Evolutionary conservation across 2,888 invertebrate genomes (phyloP), one percentile per base, ranked within the genome.

Genomic region (Asteroscopus sphinx): DNA sequence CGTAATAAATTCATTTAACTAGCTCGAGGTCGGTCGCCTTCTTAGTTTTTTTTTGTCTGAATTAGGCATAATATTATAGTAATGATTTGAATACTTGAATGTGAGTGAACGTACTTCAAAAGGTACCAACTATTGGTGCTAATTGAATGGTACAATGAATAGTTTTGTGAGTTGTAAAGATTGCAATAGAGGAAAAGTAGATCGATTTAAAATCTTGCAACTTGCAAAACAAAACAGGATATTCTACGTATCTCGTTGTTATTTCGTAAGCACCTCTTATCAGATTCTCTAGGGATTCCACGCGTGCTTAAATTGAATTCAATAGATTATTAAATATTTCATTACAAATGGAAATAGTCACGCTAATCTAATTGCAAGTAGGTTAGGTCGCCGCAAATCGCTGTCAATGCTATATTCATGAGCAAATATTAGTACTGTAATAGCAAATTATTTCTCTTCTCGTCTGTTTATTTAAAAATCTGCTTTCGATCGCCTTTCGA

Each of bases 21-120:
- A 61, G 67, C 54, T 62, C 76, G 73, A 75, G 76, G 76, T 61
- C 65, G 51, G 15, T 61, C 65, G 51, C 15, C 63, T 30, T 55
- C 51, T 48, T 6, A 33, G 44, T 45, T 56, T 48, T 71, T 64
- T 65, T 52, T 47, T 13, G 46, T 30, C 53, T 39, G 13, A 63
- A 42, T 56, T 65, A 45, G 44, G 36, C 68, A 53, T 63, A 44
- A 39, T 52, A 15, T 32, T 52, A 15, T 32, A 47, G 36, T 48
- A 37, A 32, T 28, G 21, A 62, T 55, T 54, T 62, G 17, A 61
- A 65, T 56, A 53, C 41, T 48, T 51, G 39, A 52, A 47, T 56
- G 46, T 39, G 5, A 32, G 0, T 45, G 42, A 54, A 45, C 17
- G 42, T 68, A 33, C 37, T 42, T 37, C n/a, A 36, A 54, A 41